Percentiles rank a stretch among this genome's conserved stretches.
Evolutionary conservation across 92 coral and sea anemone genomes (phyloP).

Genomic region (Umimayanthus kanabou): DNA sequence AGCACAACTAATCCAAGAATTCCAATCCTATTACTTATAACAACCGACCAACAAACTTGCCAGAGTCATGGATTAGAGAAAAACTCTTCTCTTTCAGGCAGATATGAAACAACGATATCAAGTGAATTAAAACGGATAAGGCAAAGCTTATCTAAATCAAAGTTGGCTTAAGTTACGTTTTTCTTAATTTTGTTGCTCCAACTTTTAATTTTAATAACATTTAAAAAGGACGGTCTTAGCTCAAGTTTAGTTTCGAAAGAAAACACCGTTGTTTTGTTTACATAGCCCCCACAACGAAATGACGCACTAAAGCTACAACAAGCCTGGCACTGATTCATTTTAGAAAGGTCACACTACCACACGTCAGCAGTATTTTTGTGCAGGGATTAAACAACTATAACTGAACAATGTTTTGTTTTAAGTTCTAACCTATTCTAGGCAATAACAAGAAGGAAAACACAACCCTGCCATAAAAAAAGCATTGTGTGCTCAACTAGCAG

Average conservation of each 20-base stretch:
- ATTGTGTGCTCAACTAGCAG: too few relatives aligned
- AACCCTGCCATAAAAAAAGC: too few relatives aligned
- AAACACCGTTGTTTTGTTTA: background rate
- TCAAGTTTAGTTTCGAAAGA: background rate
- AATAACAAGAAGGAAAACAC: too few relatives aligned
- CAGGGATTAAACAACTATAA: background rate
- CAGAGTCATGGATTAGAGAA: conserved; percentile 21
- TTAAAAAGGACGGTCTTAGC: background rate
- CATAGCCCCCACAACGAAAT: conserved; percentile 33
- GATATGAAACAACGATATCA: background rate
- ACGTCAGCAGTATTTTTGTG: conserved; percentile 5
- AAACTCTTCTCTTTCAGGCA: background rate
- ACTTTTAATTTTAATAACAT: background rate
- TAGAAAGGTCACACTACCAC: background rate
- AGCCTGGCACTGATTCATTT: conserved; percentile 11
- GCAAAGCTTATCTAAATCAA: background rate
- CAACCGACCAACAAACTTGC: conserved; percentile 12
- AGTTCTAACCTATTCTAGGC: background rate
- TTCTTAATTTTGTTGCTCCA: background rate
- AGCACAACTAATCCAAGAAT: conserved; percentile 11
- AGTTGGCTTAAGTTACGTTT: background rate
- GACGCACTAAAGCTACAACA: background rate
- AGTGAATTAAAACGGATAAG: background rate
- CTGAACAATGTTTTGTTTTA: background rate
- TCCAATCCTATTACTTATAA: conserved; percentile 25